Evolutionary conservation across 2,113 vertebrate species (phyloP), one percentile per base, ranked within the genome.

Genomic region (Amazona vittata): DNA sequence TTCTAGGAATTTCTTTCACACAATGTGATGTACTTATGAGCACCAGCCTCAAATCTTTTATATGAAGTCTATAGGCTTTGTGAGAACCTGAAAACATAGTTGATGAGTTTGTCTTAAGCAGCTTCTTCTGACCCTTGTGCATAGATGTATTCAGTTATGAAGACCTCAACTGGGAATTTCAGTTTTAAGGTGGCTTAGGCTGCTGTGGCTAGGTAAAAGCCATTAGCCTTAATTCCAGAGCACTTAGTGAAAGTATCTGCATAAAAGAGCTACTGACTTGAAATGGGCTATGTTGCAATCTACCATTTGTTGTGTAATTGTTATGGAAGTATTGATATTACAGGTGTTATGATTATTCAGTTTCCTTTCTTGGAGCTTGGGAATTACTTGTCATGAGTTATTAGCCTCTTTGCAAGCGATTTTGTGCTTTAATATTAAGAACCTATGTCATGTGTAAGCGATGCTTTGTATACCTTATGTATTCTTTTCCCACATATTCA

Each of bases 381-480:
- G 26, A 24, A 39, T 90, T 62, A 41, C 29, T 57, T 81, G 41
- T 52, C 29, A 62, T 47, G 52, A 82, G 46, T 82, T 73, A 39
- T n/a, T 83, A 31, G 16, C 74, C 19, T 71, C 26, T 67, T 82
- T 3, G 8, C 29, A 76, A 79, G 62, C 13, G 71, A 59, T 59
- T 89, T 59, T 79, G 12, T 82, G 22, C 29, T 90, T 57, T 85
- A 59, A 14, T 82, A 47, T 22, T 41, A 80, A 18, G 20, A 46
- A 43, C 8, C 4, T 29, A 3, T 59, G 33, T 53, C 1, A 39
- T 15, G 1, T 52, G 0, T 80, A 52, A 67, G 19, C 10, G 5
- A 28, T 87, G 24, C 6, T 93, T 83, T 16, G 10, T 73, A 5
- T 55, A 41, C 26, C 9, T 78, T 81, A 22, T 6, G 26, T 59